Evolutionary conservation across 2,888 invertebrate species (phyloP).

Genomic region (Cheilosia variabilis): DNA sequence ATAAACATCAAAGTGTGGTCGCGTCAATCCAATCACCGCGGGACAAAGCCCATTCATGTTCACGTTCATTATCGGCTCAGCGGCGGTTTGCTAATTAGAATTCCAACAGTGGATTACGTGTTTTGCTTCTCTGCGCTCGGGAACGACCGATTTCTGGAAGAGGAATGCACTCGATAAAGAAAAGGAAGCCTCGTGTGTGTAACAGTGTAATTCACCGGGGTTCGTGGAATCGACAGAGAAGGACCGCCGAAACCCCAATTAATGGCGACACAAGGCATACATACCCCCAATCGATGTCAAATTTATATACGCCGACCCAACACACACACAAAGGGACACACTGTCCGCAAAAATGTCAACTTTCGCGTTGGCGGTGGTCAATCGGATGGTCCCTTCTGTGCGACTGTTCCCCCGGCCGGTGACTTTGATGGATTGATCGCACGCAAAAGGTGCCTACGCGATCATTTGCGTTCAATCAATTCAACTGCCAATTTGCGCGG

Average conservation of each 20-base stretch:
- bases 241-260: constrained; percentile 34
- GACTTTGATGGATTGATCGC: constrained; percentile 72
- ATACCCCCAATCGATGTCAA: constrained; percentile 29
- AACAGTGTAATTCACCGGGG: constrained; percentile 2
- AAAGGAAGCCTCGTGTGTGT: background rate
- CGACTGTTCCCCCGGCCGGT: background rate
- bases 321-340: background rate
- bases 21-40: constrained; percentile 17
- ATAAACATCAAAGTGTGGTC: constrained; percentile 30
- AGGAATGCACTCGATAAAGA: constrained; percentile 47
- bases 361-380: constrained; percentile 63
- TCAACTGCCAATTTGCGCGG: constrained; percentile 43
- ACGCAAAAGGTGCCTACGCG: constrained; percentile 56
- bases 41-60: constrained; percentile 41
- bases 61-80: constrained; percentile 49
- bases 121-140: background rate
- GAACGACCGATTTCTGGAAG: constrained; percentile 51
- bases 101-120: constrained; percentile 66
- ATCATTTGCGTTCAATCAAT: constrained; percentile 64
- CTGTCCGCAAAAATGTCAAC: constrained; percentile 38
- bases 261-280: constrained; percentile 44
- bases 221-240: constrained; percentile 21
- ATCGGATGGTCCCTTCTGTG: background rate
- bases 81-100: constrained; percentile 57
- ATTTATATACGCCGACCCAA: constrained; percentile 34